phyloP scores from a whole-genome alignment of 2,888 invertebrate species.

The Xestia ashworthii region DNA sequence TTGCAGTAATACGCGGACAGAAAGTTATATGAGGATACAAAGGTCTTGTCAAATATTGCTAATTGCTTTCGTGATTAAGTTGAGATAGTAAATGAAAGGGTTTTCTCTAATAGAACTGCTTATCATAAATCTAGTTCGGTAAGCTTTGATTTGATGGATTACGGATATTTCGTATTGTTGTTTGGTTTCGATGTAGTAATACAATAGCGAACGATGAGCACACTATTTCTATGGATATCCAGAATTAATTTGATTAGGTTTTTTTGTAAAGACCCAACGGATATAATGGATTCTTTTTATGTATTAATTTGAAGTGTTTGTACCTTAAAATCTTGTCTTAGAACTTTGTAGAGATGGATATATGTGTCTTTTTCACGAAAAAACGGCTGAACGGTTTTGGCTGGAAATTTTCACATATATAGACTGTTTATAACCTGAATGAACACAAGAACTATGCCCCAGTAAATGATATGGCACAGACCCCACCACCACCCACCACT shows the following conservation, averaged over 20 bases:
- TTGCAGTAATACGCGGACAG: slow-evolving; percentile 19
- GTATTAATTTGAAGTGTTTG: neutral
- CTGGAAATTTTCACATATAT: neutral
- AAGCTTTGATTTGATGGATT: slow-evolving; percentile 33
- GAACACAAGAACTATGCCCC: neutral
- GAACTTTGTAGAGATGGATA: neutral
- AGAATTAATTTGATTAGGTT: neutral
- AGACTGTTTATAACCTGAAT: neutral
- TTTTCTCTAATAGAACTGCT: slow-evolving; percentile 8
- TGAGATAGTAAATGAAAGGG: slow-evolving; percentile 36
- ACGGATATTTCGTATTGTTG: slow-evolving; percentile 2
- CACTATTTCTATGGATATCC: neutral
- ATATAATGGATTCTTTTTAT: neutral
- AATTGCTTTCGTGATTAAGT: slow-evolving; percentile 51
- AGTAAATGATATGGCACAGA: neutral
- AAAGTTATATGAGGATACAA: slow-evolving; percentile 39
- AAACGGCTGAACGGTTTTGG: neutral
- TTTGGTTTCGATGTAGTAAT: neutral
- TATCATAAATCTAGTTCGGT: slow-evolving; percentile 15
- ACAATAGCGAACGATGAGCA: neutral
- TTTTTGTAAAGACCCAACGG: neutral
- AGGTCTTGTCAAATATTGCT: slow-evolving; percentile 44
- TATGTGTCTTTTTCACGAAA: neutral
- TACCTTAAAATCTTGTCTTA: neutral
- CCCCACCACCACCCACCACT: no score